Conservation (phyloP, 37 sponge, comb jelly and placozoan species). For the Mnemiopsis leidyi region DNA sequence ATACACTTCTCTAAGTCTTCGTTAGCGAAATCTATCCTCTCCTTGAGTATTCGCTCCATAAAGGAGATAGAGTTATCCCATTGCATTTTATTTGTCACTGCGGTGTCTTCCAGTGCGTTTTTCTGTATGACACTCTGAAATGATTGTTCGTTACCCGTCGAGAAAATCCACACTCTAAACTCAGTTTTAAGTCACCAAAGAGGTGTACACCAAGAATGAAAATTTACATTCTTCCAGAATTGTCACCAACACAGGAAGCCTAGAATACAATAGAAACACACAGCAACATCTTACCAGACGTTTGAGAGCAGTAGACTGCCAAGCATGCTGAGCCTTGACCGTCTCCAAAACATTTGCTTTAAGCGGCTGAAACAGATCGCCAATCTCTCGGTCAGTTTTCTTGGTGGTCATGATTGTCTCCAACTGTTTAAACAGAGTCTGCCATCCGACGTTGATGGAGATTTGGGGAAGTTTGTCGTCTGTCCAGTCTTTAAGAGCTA, state of each 20-base stretch:
- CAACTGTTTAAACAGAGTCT: constrained; percentile 77
- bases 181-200: no score
- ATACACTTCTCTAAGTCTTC: constrained; percentile 39
- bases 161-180: no score
- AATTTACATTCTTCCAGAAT: no score
- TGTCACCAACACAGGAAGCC: no score
- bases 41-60: constrained; percentile 75
- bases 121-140: constrained; percentile 86
- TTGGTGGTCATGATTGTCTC: constrained; percentile 69
- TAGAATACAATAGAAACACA: no score
- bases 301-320: constrained; percentile 79
- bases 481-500: constrained; percentile 87
- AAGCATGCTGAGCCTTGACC: constrained; percentile 74
- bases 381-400: constrained; percentile 67
- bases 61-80: constrained; percentile 80
- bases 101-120: constrained; percentile 88
- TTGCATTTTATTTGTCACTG: constrained; percentile 76
- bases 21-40: constrained; percentile 59
- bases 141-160: no score
- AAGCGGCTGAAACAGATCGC: constrained; percentile 73
- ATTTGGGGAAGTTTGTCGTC: constrained; percentile 75
- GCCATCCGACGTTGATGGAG: constrained; percentile 76
- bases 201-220: no score
- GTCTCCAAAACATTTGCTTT: constrained; percentile 78
- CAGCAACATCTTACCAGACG: constrained; percentile 83